Base-by-base conservation (phyloP, 2,113 vertebrate species). In the Cololabis saira region DNA sequence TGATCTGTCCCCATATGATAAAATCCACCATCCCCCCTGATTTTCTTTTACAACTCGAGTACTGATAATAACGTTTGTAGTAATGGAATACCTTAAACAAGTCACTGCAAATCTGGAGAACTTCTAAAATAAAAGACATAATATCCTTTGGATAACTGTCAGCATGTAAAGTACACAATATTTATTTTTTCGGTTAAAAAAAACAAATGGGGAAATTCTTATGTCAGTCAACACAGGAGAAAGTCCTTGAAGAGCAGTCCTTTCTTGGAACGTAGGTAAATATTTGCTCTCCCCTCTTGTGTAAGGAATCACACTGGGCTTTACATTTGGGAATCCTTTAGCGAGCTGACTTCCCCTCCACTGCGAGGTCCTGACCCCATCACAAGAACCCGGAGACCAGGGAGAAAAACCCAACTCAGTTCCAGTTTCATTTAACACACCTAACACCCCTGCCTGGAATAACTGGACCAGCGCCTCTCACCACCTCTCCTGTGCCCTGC, bases 341-440 rank as follows among this genome's bases (percentile, higher is more conserved):
- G 61, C 67, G 57, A 10, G 42, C 74, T 40, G 67, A 70, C 76
- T 83, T 83, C 71, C 58, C 48, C 65, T 85, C 65, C 48, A 22
- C 68, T 53, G 63, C 49, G 22, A 82, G 84, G 83, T 90, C 83
- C 50, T 78, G 83, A 88, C 83, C 86, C 63, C 74, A 89, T 88
- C 80, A 83, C 83, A 76, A 67, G 80, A 81, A 59, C 79, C 81
- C 57, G 49, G 77, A 79, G 81, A 84, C 64, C 61, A 59, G 63
- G 52, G 61, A 77, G 79, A 72, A 55, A 58, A 89, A 0, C 22
- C 69, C 71, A 61, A 68, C 76, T 82, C 80, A 47, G 66, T 71
- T 83, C 68, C 70, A 81, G 62, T 87, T 88, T 86, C 73, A 86
- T 87, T 90, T 91, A 87, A 80, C 83, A 86, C 83, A 81, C 55